Percentiles rank a stretch among this genome's conserved stretches.
Evolutionary conservation across 2,113 vertebrate species (phyloP).

Genomic region (Theropithecus gelada): DNA sequence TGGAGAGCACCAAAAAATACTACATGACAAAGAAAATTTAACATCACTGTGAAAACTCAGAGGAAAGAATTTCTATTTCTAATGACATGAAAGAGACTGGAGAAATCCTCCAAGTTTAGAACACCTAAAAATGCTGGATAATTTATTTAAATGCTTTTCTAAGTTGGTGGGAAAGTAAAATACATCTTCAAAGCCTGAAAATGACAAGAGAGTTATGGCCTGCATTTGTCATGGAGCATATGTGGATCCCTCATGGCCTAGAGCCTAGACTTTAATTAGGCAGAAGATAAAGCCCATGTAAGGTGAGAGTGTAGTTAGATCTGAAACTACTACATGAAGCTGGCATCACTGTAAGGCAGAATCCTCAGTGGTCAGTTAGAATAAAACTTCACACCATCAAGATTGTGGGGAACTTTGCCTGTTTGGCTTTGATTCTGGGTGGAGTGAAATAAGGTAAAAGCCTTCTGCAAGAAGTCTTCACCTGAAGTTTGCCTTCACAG

Average conservation of each 20-base stretch:
- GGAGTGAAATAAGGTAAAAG: background rate
- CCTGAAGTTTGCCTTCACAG: background rate
- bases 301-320: background rate
- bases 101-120: background rate
- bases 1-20: background rate
- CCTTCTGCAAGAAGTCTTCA: background rate
- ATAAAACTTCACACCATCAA: background rate
- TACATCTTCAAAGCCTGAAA: background rate
- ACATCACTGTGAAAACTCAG: background rate
- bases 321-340: background rate
- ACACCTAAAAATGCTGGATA: background rate
- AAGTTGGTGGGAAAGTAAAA: constrained; percentile 8
- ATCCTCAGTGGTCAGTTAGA: background rate
- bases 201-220: background rate
- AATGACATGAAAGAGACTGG: background rate
- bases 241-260: background rate
- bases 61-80: constrained; percentile 34
- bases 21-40: background rate
- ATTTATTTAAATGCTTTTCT: background rate
- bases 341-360: background rate
- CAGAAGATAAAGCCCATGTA: background rate
- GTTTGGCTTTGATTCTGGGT: background rate
- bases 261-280: background rate
- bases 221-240: background rate
- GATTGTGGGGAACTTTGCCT: background rate